These are phyloP conservation scores for Bursaphelenchus mucronatus DNA, from an alignment of 1,140 invertebrate species.

Conservation along the genomic window DNA sequence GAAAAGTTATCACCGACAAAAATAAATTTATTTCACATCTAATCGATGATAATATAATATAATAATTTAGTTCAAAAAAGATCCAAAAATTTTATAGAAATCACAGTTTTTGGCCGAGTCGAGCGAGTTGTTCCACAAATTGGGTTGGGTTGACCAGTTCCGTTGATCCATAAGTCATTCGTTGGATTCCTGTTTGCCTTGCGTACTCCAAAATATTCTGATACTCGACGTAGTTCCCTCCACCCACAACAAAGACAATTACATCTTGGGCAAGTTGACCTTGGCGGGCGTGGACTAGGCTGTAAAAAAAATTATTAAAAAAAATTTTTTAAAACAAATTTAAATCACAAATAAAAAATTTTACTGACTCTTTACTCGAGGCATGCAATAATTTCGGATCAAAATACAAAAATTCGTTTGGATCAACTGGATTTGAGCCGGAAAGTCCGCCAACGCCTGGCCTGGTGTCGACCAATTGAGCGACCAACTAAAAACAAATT, in stretches of 20 bases:
- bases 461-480: conserved; percentile 75
- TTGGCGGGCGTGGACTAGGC: conserved; percentile 32
- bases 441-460: conserved; percentile 61
- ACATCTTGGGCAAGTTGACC: conserved; percentile 53
- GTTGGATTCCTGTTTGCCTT: conserved; percentile 70
- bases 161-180: conserved; percentile 88
- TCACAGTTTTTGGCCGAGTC: conserved; percentile 21
- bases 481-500: conserved; percentile 70
- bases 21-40: too few relatives aligned
- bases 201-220: conserved; percentile 94
- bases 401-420: conserved; percentile 81
- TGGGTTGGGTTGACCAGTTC: conserved; percentile 84
- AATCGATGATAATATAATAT: too few relatives aligned
- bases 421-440: conserved; percentile 70
- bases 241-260: conserved; percentile 90
- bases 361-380: conserved; percentile 64
- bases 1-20: too few relatives aligned
- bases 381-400: conserved; percentile 83
- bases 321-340: too few relatives aligned
- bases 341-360: conserved; percentile 7
- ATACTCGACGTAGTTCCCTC: conserved; percentile 98
- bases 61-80: too few relatives aligned
- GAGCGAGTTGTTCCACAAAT: conserved; percentile 79
- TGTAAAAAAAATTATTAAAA: too few relatives aligned
- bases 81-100: background rate